Base-by-base conservation (phyloP, 2,797 vertebrate genomes). In the Chaetodon trifasciatus region DNA sequence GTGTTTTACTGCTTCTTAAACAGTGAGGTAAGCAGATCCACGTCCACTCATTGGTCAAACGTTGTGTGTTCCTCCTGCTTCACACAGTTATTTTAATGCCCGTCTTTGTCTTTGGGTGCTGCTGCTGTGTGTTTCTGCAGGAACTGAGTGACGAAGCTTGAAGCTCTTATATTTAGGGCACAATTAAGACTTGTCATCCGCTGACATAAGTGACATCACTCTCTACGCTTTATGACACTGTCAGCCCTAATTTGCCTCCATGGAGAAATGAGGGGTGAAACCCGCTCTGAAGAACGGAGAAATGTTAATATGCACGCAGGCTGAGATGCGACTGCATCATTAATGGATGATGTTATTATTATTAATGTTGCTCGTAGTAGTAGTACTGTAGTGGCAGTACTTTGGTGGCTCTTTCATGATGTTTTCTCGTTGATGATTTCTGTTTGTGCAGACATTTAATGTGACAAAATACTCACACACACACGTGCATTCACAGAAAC, bases 1-100 rank as follows among this genome's bases (percentile, higher is more conserved):
- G 98, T 99, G 64, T 99, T 99, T 94, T 99, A 99, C 95, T 99
- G 98, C 94, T 99, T 99, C 95, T 93, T 99, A 90, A 99, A 99
- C 93, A 98, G 98, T 0, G 98, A 99, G 97, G 98, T 99, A 94
- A 97, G 98, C 84, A 83, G 21, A 76, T 83, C 74, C 79, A 37
- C 82, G 44, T 82, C 74, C 40, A 3, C 23, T 47, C 74, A 86
- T 89, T 76, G 82, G 90, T 83, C 80, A n/a, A 52, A 55, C 65
- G 44, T 69, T 79, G 81, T 46, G 81, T 46, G 10, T 24, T 17
- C 69, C 55, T 72, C 23, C 67, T 2, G 61, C 58, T 63, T 46
- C 46, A 64, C 21, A 79, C 68, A 6, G 17, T 74, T 76, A 68
- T 83, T 79, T 69, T 66, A 64, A 68, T 17, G n/a, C 32, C 57